Conservation (phyloP, 1,140 invertebrate species). For the Penaeus japonicus region DNA sequence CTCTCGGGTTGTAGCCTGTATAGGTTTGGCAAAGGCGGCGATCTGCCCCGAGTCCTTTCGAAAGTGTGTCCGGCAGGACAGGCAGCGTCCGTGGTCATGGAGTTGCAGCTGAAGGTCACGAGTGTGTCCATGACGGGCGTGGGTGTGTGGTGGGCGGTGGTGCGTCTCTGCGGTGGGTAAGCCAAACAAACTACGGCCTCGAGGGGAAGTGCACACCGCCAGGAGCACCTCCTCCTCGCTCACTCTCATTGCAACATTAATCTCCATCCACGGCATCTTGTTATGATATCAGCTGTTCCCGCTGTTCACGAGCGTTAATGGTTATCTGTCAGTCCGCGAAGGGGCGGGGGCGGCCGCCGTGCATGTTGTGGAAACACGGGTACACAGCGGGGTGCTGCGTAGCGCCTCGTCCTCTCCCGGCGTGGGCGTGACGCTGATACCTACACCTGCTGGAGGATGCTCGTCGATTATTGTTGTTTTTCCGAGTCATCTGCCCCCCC, state of each 20-base stretch:
- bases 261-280: constrained; percentile 6
- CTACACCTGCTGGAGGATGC: background rate
- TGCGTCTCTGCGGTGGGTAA: background rate
- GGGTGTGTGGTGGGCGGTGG: background rate
- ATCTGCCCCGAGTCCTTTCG: no score
- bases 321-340: constrained; percentile 14
- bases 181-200: no score
- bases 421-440: background rate
- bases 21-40: no score
- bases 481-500: no score
- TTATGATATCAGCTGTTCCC: constrained; percentile 15
- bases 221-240: background rate
- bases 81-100: no score
- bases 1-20: no score
- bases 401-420: no score
- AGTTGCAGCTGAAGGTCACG: no score
- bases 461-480: background rate
- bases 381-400: no score
- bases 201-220: no score
- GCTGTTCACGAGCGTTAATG: background rate
- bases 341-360: background rate
- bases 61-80: no score
- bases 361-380: background rate
- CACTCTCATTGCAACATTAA: constrained; percentile 1
- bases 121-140: background rate